Base-by-base conservation (phyloP, 2,797 vertebrate species). In the Tragelaphus oryx region DNA sequence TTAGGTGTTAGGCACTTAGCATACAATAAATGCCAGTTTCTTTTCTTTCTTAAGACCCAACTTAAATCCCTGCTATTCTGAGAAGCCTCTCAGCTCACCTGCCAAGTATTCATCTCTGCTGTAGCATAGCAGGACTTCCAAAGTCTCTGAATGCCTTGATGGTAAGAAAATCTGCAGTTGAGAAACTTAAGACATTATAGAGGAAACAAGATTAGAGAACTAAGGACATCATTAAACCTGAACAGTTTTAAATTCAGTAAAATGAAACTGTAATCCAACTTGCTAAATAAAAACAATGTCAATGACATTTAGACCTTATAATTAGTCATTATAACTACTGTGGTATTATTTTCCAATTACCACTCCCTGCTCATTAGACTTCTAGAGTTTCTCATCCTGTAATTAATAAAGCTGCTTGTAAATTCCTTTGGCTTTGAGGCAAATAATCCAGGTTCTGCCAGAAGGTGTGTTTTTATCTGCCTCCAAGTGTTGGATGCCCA, bases 401-500 rank as follows among this genome's bases (percentile, higher is more conserved):
- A 33, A 95, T 93, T 92, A 82, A 90, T 78, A 94, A 94, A 92
- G 59, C 55, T 55, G 11, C 86, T 83, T 94, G 17, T 86, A 68
- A 80, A 83, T 85, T 46, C 55, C 26, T 48, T 62, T 95, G 44
- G 46, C 79, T 91, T 80, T 52, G 33, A 83, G 76, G 60, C 50
- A 82, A 79, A 85, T 50, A 82, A 83, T 54, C 30, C 28, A 46
- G 57, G 71, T 57, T 14, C 48, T 71, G 41, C 82, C 52, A 60
- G 54, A 75, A 84, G 59, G 65, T 83, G 41, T 90, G 82, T 84
- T 94, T 88, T 92, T 57, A 90, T 83, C 86, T 87, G 28, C 18
- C 46, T 74, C 76, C 41, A 93, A 85, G 75, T 22, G 50, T 20
- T 46, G 3, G 1, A 48, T 22, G 65, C 59, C 46, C 50, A 75